These are phyloP conservation scores for Euleptes europaea DNA, from an alignment of 2,113 vertebrate genomes.

Conservation along the genomic window DNA sequence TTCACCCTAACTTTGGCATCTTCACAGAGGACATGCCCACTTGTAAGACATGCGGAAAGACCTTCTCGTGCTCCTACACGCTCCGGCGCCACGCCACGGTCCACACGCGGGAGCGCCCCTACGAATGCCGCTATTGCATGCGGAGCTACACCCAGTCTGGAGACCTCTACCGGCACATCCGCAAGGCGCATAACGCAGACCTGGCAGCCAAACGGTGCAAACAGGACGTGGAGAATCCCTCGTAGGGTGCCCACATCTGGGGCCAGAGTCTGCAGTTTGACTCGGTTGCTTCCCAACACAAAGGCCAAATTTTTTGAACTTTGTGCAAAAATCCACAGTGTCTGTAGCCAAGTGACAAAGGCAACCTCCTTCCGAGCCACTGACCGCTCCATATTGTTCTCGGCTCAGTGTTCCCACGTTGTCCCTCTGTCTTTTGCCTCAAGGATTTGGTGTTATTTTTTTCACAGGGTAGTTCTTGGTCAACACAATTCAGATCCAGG, in stretches of 20 bases:
- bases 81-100: conserved; percentile 91
- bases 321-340: not conserved
- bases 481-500: not conserved
- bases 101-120: conserved; percentile 90
- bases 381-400: not conserved
- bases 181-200: conserved; percentile 88
- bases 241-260: conserved; percentile 5
- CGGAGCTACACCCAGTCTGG: conserved; percentile 94
- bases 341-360: not conserved
- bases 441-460: not conserved
- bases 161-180: conserved; percentile 92
- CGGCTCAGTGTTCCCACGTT: too few species aligned
- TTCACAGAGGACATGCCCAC: conserved; percentile 91
- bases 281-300: not conserved
- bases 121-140: conserved; percentile 91
- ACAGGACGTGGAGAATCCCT: conserved; percentile 68
- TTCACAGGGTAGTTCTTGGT: not conserved
- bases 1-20: conserved; percentile 74
- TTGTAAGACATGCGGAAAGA: conserved; percentile 90
- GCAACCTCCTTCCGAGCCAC: not conserved
- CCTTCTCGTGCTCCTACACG: conserved; percentile 93
- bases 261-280: not conserved
- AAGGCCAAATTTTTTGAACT: not conserved
- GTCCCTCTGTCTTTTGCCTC: not conserved
- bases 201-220: conserved; percentile 82